Evolutionary conservation across 2,797 vertebrate species (phyloP).

Genomic region (Coluber constrictor): DNA sequence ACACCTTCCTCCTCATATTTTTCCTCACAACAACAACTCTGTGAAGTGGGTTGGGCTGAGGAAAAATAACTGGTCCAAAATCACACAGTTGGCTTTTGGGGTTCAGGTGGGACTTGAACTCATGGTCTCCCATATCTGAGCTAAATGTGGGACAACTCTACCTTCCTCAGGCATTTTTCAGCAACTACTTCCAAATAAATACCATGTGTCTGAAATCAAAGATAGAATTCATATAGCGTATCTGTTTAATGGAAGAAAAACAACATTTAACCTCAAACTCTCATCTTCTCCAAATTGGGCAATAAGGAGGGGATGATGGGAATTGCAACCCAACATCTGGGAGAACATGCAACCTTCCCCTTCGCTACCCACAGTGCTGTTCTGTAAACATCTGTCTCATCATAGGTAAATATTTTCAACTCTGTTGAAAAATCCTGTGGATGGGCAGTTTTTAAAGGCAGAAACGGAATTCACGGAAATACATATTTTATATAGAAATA

Average conservation of each 20-base stretch:
- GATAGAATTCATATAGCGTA: neutral
- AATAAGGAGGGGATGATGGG: neutral
- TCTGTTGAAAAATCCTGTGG: neutral
- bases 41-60: neutral
- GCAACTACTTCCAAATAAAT: neutral
- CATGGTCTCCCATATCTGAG: neutral
- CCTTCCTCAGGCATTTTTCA: neutral
- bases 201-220: neutral
- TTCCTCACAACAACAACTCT: neutral
- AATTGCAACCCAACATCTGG: neutral
- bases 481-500: neutral
- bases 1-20: neutral
- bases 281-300: neutral
- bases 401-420: neutral
- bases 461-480: neutral
- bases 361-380: neutral
- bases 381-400: neutral
- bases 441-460: neutral
- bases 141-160: neutral
- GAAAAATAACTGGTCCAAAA: neutral
- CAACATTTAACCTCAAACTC: neutral
- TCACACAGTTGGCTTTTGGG: neutral
- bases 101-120: neutral
- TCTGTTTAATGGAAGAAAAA: neutral
- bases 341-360: neutral